A percentile compares a stretch with the other conserved stretches of the same genome.
Evolutionary conservation across 2,888 invertebrate species (phyloP).

Genomic region (Ichneumoninae sp.): DNA sequence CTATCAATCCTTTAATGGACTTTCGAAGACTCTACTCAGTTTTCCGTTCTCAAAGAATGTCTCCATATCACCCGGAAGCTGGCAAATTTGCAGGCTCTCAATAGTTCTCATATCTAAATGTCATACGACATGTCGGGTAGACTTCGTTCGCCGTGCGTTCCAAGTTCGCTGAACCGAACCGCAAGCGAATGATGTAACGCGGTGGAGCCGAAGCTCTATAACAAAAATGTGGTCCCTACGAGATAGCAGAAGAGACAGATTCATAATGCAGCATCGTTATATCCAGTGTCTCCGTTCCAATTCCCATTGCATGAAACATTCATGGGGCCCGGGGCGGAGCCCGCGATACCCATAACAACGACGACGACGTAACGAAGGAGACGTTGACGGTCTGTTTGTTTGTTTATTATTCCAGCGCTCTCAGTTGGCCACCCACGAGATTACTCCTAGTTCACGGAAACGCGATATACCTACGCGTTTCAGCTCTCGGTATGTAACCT

Average conservation of each 20-base stretch:
- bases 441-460: slow-evolving; percentile 51
- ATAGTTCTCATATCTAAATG: too few relatives aligned
- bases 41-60: too few relatives aligned
- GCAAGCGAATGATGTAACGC: background rate
- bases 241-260: slow-evolving; percentile 6
- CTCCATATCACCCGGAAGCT: too few relatives aligned
- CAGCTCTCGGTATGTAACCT: background rate
- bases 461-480: slow-evolving; percentile 26
- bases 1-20: background rate
- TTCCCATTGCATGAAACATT: slow-evolving; percentile 63
- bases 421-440: slow-evolving; percentile 63
- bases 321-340: slow-evolving; percentile 51
- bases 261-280: slow-evolving; percentile 54
- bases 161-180: background rate
- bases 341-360: slow-evolving; percentile 30
- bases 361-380: slow-evolving; percentile 32
- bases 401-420: slow-evolving; percentile 19
- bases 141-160: too few relatives aligned
- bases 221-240: background rate
- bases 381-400: slow-evolving; percentile 13
- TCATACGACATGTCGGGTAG: too few relatives aligned
- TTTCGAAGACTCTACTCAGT: background rate
- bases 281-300: slow-evolving; percentile 48
- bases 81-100: too few relatives aligned
- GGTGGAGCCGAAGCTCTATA: background rate